Conservation (phyloP, 1,140 invertebrate species). For the Drosophila sproati region DNA sequence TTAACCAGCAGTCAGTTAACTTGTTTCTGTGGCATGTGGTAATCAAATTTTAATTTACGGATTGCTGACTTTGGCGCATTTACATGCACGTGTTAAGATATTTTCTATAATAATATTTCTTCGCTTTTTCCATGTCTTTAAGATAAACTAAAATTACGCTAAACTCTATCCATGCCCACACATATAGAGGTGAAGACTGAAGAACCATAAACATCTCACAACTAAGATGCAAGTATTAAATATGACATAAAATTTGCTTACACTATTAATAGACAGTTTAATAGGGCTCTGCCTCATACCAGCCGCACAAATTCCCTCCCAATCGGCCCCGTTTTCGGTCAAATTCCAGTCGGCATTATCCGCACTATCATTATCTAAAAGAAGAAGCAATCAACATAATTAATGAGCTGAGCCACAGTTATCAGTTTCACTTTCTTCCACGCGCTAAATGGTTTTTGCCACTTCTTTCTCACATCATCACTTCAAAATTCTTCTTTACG, state of each 20-base stretch:
- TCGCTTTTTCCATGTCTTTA: too few relatives aligned
- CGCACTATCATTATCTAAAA: conserved; percentile 6
- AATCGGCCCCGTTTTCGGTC: conserved; percentile 21
- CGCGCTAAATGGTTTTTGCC: neutral
- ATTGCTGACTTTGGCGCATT: neutral
- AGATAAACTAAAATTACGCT: too few relatives aligned
- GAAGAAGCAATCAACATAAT: neutral
- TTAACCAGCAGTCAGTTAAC: neutral
- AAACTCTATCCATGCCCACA: too few relatives aligned
- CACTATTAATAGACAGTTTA: conserved; percentile 16
- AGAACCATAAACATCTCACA: too few relatives aligned
- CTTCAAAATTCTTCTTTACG: too few relatives aligned
- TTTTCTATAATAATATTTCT: too few relatives aligned
- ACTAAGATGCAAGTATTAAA: neutral
- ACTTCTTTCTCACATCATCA: neutral
- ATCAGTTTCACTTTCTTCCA: conserved; percentile 19
- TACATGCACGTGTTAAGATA: too few relatives aligned
- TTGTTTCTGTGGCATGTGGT: neutral
- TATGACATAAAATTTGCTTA: conserved; percentile 20
- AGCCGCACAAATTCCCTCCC: conserved; percentile 30
- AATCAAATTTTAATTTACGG: conserved; percentile 12
- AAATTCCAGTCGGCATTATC: conserved; percentile 30
- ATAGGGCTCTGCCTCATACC: conserved; percentile 35
- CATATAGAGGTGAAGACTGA: too few relatives aligned
- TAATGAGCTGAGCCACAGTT: neutral